Evolutionary conservation across 2,888 invertebrate species (phyloP).

Genomic region (Erebia ligea): DNA sequence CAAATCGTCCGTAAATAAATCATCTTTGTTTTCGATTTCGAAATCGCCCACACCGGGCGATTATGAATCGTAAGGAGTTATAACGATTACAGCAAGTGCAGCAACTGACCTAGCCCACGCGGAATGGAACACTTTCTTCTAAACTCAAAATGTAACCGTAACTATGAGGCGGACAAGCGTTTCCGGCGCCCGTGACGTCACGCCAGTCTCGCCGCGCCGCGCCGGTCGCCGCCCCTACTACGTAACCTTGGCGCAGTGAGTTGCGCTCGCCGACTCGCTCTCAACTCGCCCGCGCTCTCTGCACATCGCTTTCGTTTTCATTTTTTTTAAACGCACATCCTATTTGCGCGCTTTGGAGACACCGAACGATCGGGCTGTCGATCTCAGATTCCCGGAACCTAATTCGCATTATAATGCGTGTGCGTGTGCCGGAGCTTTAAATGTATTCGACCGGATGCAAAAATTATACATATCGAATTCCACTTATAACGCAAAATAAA

Average conservation of each 20-base stretch:
- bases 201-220: slow-evolving; percentile 59
- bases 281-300: slow-evolving; percentile 39
- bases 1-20: slow-evolving; percentile 26
- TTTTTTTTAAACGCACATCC: slow-evolving; percentile 58
- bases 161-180: slow-evolving; percentile 78
- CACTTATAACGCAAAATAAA: slow-evolving; percentile 76
- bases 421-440: slow-evolving; percentile 35
- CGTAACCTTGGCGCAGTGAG: slow-evolving; percentile 67
- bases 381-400: slow-evolving; percentile 39
- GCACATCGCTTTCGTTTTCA: slow-evolving; percentile 68
- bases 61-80: slow-evolving; percentile 30
- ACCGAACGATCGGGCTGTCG: slow-evolving; percentile 37
- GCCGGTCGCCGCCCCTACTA: slow-evolving; percentile 76
- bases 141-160: slow-evolving; percentile 81
- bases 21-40: slow-evolving; percentile 26
- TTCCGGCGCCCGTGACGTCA: slow-evolving; percentile 83
- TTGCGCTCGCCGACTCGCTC: slow-evolving; percentile 46
- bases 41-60: slow-evolving; percentile 30
- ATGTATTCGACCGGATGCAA: slow-evolving; percentile 67
- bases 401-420: slow-evolving; percentile 31
- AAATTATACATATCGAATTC: slow-evolving; percentile 77
- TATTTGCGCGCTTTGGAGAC: slow-evolving; percentile 40
- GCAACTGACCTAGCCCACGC: slow-evolving; percentile 76
- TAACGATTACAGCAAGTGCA: slow-evolving; percentile 41
- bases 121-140: slow-evolving; percentile 75